A percentile compares a stretch with the other conserved stretches of the same genome.
These are phyloP conservation scores for Scolanthus callimorphus DNA, from an alignment of 92 coral and sea anemone genomes.

Conservation along the genomic window DNA sequence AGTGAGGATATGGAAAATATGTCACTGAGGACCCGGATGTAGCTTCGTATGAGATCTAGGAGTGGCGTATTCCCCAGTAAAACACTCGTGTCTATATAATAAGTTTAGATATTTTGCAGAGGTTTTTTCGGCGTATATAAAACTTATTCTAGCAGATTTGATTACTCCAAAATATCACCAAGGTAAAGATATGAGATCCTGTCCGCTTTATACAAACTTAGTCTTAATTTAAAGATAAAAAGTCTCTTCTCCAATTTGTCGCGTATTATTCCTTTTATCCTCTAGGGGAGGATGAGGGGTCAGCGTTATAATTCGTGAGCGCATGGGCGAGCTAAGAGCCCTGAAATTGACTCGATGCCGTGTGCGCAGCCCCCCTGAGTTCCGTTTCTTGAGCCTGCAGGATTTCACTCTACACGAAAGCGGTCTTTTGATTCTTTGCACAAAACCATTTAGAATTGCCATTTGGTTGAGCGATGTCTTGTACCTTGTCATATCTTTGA, in stretches of 20 bases:
- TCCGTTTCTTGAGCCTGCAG: slow-evolving; percentile 36
- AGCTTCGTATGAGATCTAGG: no score
- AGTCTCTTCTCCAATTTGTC: neutral
- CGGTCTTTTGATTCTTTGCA: slow-evolving; percentile 65
- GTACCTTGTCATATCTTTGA: slow-evolving; percentile 61
- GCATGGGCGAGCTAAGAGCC: slow-evolving; percentile 42
- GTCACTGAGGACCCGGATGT: no score
- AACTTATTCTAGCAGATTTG: no score
- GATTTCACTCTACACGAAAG: slow-evolving; percentile 23
- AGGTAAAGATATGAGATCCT: no score
- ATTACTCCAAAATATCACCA: no score
- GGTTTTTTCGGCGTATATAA: no score
- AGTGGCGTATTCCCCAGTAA: no score
- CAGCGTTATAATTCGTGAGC: slow-evolving; percentile 10
- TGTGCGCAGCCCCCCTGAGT: slow-evolving; percentile 4
- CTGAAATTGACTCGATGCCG: slow-evolving; percentile 36
- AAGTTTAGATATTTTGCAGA: no score
- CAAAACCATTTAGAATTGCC: slow-evolving; percentile 76
- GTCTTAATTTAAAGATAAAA: no score
- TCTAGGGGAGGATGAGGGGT: slow-evolving; percentile 34
- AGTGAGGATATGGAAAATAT: no score
- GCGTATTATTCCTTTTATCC: slow-evolving; percentile 8
- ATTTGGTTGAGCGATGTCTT: slow-evolving; percentile 77
- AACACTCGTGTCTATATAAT: no score
- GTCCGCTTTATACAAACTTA: no score